These are phyloP conservation scores for Plutomurus gul DNA, from an alignment of 1,140 invertebrate genomes.

Conservation along the genomic window DNA sequence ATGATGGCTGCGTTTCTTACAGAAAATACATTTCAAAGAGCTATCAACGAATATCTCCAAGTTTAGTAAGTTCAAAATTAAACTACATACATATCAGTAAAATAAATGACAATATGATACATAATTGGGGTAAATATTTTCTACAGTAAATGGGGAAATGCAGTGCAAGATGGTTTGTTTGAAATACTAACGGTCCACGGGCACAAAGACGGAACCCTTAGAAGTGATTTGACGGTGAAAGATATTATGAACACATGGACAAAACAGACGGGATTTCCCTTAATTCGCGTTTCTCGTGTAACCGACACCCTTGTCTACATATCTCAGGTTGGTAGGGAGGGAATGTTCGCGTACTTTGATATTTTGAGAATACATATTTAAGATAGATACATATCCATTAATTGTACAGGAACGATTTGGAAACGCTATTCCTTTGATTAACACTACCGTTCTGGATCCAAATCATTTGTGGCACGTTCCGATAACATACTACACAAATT, in stretches of 20 bases:
- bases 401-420: neutral
- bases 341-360: too few species aligned
- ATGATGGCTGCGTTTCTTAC: slow-evolving; percentile 80
- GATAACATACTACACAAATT: neutral
- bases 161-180: slow-evolving; percentile 74
- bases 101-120: neutral
- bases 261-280: slow-evolving; percentile 77
- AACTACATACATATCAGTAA: neutral
- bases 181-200: slow-evolving; percentile 64
- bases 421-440: neutral
- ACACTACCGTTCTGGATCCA: neutral
- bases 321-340: too few species aligned
- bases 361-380: too few species aligned
- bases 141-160: slow-evolving; percentile 66
- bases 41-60: slow-evolving; percentile 67
- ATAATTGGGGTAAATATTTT: neutral
- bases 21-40: slow-evolving; percentile 68
- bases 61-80: neutral
- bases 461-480: neutral
- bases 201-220: slow-evolving; percentile 48
- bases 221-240: slow-evolving; percentile 59
- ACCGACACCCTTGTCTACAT: slow-evolving; percentile 51
- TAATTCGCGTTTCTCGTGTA: slow-evolving; percentile 67
- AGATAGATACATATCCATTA: neutral
- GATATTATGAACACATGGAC: slow-evolving; percentile 82